A percentile compares a stretch with the other conserved stretches of the same genome.
These are phyloP conservation scores for Drosophila parvula DNA, from an alignment of 1,140 invertebrate genomes.

Conservation along the genomic window DNA sequence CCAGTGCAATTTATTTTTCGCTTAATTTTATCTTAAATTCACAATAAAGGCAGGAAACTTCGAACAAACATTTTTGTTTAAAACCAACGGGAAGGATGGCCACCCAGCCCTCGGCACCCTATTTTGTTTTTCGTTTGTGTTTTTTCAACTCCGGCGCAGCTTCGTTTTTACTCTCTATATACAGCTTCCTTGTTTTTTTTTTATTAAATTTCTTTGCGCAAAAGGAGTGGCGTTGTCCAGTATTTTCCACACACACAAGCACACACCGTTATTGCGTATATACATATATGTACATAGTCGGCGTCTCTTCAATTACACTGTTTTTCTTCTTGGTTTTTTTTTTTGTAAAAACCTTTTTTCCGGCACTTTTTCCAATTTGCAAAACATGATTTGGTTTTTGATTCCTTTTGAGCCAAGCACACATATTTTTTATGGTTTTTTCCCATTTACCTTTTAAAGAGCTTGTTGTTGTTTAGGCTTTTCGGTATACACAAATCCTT, in stretches of 20 bases:
- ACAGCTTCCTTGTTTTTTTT: conserved; percentile 46
- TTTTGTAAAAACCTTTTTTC: conserved; percentile 5
- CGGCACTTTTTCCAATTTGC: conserved; percentile 16
- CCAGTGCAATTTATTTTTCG: conserved; percentile 29
- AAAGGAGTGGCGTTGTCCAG: conserved; percentile 74
- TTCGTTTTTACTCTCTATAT: conserved; percentile 53
- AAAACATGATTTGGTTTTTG: conserved; percentile 15
- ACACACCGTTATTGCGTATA: conserved; percentile 11
- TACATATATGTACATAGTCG: conserved; percentile 20
- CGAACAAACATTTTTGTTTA: conserved; percentile 5
- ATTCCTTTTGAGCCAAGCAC: not conserved
- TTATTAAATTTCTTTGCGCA: conserved; percentile 64
- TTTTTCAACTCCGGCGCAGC: conserved; percentile 74
- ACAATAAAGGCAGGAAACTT: conserved; percentile 3
- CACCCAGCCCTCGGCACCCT: conserved; percentile 11
- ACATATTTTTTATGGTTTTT: conserved; percentile 2
- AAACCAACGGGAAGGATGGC: not conserved
- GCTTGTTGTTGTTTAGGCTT: conserved; percentile 35
- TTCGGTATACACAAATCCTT: conserved; percentile 47
- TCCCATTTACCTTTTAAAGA: conserved; percentile 32
- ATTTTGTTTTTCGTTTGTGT: conserved; percentile 37
- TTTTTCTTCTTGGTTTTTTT: conserved; percentile 7
- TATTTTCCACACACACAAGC: conserved; percentile 55
- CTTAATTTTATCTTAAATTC: conserved; percentile 14
- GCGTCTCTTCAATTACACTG: conserved; percentile 26